Base-by-base conservation (phyloP, 2,888 invertebrate species). In the Nomada ruficornis region DNA sequence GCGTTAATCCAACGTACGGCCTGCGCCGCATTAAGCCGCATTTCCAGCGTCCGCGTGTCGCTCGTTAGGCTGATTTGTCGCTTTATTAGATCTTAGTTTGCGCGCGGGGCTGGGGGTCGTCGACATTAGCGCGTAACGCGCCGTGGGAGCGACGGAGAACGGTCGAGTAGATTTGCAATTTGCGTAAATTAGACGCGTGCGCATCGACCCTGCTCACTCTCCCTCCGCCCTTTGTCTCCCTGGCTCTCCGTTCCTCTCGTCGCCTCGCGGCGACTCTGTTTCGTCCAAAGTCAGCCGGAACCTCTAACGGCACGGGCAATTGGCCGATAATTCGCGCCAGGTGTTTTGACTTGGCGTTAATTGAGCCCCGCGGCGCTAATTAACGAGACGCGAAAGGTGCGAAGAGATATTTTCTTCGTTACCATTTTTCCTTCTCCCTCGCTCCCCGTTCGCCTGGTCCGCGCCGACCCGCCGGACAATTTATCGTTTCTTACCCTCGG, bases 21-120 rank as follows among this genome's bases (percentile, higher is more conserved):
- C 80, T 72, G 75, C 54, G 78, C 67, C 82, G 87, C 82, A 86
- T 84, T 86, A 83, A 85, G 76, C 85, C 89, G 86, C 88, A 86
- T 88, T 86, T 84, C 79, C 88, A 84, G 79, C 83, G 82, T 77
- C 85, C 82, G 86, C 84, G 87, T 87, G 87, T 83, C 85, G 87
- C 89, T 84, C 89, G 89, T 90, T 91, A 91, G 89, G 87, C 91
- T 93, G 93, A 94, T 94, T 94, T 93, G 93, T 93, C 91, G 93
- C 93, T 94, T 94, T 94, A 93, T 93, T 93, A 93, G 93, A 93
- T 93, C 93, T 93, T 93, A 92, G 92, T 91, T 92, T 90, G 90
- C 87, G 72, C 82, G 70, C 79, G 82, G 81, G 82, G 82, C 69
- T 73, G 77, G 75, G 81, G 80, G 82, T 81, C 77, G 85, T 76